Evolutionary conservation across 2,888 invertebrate genomes (phyloP).

Genomic region (Ditula angustiorana): DNA sequence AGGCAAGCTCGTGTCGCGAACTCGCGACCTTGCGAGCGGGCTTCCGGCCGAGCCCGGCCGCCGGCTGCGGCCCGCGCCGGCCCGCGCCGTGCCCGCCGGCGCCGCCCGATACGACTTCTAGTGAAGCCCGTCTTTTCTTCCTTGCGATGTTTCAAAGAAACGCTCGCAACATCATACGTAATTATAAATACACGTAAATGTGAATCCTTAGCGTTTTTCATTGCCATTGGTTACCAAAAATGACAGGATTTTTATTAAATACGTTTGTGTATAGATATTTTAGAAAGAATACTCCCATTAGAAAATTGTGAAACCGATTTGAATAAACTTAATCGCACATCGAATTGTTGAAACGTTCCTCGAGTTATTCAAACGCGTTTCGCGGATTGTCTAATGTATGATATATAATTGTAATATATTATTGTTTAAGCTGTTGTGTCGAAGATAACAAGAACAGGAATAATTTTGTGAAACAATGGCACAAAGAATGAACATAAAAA

Average conservation of each 20-base stretch:
- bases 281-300: slow-evolving; percentile 77
- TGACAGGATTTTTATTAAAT: slow-evolving; percentile 83
- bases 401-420: slow-evolving; percentile 83
- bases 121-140: slow-evolving; percentile 67
- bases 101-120: slow-evolving; percentile 48
- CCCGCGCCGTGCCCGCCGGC: background rate
- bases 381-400: slow-evolving; percentile 77
- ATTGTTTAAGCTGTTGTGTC: slow-evolving; percentile 85
- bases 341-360: slow-evolving; percentile 83
- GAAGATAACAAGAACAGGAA: slow-evolving; percentile 85
- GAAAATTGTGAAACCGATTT: slow-evolving; percentile 72
- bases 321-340: slow-evolving; percentile 74
- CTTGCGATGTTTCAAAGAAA: slow-evolving; percentile 73
- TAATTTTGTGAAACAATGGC: slow-evolving; percentile 86
- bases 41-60: too few species aligned
- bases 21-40: too few species aligned
- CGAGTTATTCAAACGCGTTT: slow-evolving; percentile 74
- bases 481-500: slow-evolving; percentile 85
- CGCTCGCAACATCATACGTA: slow-evolving; percentile 73
- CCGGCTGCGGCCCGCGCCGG: background rate
- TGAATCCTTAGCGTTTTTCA: slow-evolving; percentile 77
- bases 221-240: slow-evolving; percentile 86
- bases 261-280: slow-evolving; percentile 81
- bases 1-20: background rate
- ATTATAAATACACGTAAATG: slow-evolving; percentile 73